Conservation (phyloP, 2,888 invertebrate genomes). For the Alloplasta piceator region DNA sequence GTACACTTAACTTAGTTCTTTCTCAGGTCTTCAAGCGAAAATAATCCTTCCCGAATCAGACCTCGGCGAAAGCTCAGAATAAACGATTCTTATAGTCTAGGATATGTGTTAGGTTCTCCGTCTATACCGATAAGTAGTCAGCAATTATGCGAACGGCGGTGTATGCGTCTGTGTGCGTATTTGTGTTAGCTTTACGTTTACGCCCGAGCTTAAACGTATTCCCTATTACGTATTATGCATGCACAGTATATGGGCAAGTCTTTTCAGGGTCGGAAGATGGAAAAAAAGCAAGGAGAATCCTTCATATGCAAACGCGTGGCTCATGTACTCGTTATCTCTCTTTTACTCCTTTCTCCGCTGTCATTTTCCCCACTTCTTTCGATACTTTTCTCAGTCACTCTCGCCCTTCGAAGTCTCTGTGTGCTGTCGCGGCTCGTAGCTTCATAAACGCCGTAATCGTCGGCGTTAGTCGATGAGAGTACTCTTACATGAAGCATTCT, state of each 20-base stretch:
- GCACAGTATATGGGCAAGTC: no score
- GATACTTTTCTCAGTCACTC: conserved; percentile 48
- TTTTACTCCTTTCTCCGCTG: conserved; percentile 17
- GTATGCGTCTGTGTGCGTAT: neutral
- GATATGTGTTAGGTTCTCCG: neutral
- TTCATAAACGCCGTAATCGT: conserved; percentile 51
- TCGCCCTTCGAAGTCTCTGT: conserved; percentile 34
- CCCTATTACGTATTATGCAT: conserved; percentile 8
- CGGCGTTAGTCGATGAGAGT: conserved; percentile 35
- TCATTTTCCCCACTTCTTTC: neutral
- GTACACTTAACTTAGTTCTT: no score
- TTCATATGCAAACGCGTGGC: conserved; percentile 18
- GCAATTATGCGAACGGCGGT: conserved; percentile 38
- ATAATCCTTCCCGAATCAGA: no score
- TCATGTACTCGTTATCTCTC: conserved; percentile 27
- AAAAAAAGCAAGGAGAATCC: neutral
- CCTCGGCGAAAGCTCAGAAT: no score
- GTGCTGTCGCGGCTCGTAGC: conserved; percentile 23
- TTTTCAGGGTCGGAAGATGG: no score
- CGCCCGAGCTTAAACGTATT: conserved; percentile 59
- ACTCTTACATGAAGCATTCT: no score
- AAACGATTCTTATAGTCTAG: no score
- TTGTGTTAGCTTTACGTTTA: conserved; percentile 37
- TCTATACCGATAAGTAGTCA: conserved; percentile 29
- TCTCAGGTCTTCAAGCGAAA: no score